Percentiles rank a stretch among this genome's conserved stretches.
phyloP scores from a whole-genome alignment of 2,797 vertebrate species.

The Molossus alvarezi region DNA sequence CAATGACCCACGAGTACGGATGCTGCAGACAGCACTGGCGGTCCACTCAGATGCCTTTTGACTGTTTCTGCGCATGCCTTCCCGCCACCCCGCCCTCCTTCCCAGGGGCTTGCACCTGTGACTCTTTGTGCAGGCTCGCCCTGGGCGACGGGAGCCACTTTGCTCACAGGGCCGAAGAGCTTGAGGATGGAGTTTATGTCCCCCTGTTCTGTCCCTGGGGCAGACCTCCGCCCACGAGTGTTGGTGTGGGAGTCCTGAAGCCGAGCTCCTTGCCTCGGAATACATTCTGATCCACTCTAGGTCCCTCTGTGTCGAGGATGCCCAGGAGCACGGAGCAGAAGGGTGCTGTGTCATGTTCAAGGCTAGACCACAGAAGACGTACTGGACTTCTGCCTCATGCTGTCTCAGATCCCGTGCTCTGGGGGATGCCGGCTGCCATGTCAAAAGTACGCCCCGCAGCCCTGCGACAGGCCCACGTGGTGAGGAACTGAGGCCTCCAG shows the following conservation, averaged over 20 bases:
- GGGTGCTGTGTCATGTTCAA: not conserved
- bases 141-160: too few species aligned
- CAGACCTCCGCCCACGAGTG: not conserved
- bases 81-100: not conserved
- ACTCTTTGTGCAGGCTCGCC: not conserved
- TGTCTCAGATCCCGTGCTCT: not conserved
- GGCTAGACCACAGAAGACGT: not conserved
- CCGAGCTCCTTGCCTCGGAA: not conserved
- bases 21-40: fast-evolving
- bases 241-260: too few species aligned
- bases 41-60: not conserved
- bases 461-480: fast-evolving
- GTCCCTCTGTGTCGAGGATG: fast-evolving
- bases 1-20: not conserved
- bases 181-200: not conserved
- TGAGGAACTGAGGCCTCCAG: not conserved
- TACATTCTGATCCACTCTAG: not conserved
- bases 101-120: not conserved
- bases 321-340: fast-evolving
- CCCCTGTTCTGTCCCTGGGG: too few species aligned
- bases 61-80: not conserved
- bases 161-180: not conserved
- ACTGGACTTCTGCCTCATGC: fast-evolving
- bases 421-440: not conserved
- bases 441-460: not conserved